Base-by-base conservation (phyloP, 2,113 vertebrate species). In the Ophiodon elongatus region DNA sequence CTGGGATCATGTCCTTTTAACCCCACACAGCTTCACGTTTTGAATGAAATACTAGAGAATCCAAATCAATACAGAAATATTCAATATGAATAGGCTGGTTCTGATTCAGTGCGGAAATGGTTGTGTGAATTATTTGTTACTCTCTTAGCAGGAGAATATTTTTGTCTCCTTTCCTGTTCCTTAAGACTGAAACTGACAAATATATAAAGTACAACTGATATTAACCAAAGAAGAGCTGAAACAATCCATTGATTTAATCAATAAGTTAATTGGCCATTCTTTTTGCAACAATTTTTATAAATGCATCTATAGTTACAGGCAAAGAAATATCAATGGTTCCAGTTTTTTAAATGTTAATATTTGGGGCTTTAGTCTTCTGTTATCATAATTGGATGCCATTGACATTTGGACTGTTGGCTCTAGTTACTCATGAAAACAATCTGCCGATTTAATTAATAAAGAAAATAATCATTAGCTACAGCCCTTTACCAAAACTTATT, bases 41-140 rank as follows among this genome's bases (percentile, higher is more conserved):
- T 69, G 45, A 64, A 69, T n/a, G 14, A 6, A 64, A 64, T 31
- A 11, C 60, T 67, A 62, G 17, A 54, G 29, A 63, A 70, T 43
- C 21, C 39, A 65, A n/a, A n/a, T n/a, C n/a, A n/a, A n/a, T n/a
- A n/a, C n/a, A n/a, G n/a, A n/a, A n/a, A 19, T 11, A 35, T 33
- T 54, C 52, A 8, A 68, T 74, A 27, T 63, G 6, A 60, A 17
- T 52, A 52, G 21, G 35, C 29, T 35, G 45, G 14, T 25, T 75
- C 17, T 17, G 31, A 41, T 41, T 7, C 25, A 52, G 25, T 2
- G 21, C 31, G 7, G 8, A 63, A 19, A 60, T 31, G 14, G 15
- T 31, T 31, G 15, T 60, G 57, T 8, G 27, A 31, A 19, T 60
- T 6, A 31, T 29, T 60, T 31, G 14, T 31, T 60, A 60, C 57